Conservation (phyloP, 2,797 vertebrate genomes). For the Harpagifer antarcticus region DNA sequence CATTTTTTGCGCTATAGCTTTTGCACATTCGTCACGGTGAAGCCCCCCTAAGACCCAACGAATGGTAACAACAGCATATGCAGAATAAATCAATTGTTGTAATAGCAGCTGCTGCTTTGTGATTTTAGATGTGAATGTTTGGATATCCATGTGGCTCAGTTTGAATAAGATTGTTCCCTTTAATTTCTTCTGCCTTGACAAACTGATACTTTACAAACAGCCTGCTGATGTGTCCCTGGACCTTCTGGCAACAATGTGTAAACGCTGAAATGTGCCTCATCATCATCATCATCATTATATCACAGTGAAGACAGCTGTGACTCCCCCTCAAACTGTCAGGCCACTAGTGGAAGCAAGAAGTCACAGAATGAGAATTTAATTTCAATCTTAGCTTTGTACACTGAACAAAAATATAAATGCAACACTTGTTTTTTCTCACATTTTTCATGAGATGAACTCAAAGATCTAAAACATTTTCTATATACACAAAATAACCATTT, state of each 20-base stretch:
- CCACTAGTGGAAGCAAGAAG: neutral
- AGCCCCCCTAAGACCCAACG: conserved; percentile 4
- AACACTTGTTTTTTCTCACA: too few relatives aligned
- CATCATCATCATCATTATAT: neutral
- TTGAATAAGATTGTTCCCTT: conserved; percentile 34
- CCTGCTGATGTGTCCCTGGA: conserved; percentile 2
- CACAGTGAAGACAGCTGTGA: neutral
- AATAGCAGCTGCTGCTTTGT: conserved; percentile 44
- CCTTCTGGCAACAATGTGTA: conserved; percentile 5
- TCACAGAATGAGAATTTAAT: neutral
- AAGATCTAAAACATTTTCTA: too few relatives aligned
- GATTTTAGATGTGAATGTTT: conserved; percentile 52
- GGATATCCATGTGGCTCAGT: conserved; percentile 37
- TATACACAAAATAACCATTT: too few relatives aligned
- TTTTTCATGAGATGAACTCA: too few relatives aligned
- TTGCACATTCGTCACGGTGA: conserved; percentile 31
- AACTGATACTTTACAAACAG: conserved; percentile 17
- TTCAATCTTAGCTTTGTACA: neutral
- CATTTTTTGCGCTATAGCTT: conserved; percentile 27
- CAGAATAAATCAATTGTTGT: conserved; percentile 34
- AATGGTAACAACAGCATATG: conserved; percentile 40
- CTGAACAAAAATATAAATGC: too few relatives aligned
- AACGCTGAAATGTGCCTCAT: conserved; percentile 8
- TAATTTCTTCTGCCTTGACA: conserved; percentile 17
- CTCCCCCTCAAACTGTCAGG: neutral